Percentiles rank a stretch among this genome's conserved stretches.
These are phyloP conservation scores for Platalea minor DNA, from an alignment of 2,797 vertebrate species.

Conservation along the genomic window DNA sequence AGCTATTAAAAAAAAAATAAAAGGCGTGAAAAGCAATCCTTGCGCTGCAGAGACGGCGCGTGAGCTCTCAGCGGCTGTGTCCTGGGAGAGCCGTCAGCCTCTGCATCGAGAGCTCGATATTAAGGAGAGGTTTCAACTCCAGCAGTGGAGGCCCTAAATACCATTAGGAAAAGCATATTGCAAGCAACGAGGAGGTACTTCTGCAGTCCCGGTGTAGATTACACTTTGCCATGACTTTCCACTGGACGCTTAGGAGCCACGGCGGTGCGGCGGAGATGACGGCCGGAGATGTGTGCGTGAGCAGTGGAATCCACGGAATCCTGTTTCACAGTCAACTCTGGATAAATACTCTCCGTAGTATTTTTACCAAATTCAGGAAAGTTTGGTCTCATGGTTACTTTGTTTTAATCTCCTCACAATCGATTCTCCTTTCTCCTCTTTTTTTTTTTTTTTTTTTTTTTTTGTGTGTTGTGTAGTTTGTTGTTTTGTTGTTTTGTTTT, in stretches of 20 bases:
- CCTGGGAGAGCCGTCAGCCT: not conserved
- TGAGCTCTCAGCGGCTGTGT: not conserved
- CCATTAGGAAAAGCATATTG: not conserved
- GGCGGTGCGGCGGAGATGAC: not conserved
- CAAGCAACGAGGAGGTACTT: not conserved
- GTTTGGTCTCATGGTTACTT: not conserved
- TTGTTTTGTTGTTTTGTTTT: not conserved
- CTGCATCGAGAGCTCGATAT: rapidly evolving
- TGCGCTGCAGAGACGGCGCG: not conserved
- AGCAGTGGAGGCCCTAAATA: not conserved
- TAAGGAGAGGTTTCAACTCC: not conserved
- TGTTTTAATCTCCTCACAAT: not conserved
- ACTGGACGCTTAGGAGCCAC: not conserved
- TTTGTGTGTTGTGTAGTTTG: not conserved
- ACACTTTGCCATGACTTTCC: not conserved
- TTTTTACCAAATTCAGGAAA: not conserved
- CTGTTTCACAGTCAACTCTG: not conserved
- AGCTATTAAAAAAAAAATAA: not conserved
- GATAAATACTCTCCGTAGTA: not conserved
- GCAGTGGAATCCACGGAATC: not conserved
- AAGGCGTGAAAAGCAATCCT: not conserved
- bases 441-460: not conserved
- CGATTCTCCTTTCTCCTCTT: not conserved
- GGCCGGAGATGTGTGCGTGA: not conserved
- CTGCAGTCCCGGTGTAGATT: not conserved